Evolutionary conservation across 2,888 invertebrate genomes (phyloP).

Genomic region (Ichneumoninae sp.): DNA sequence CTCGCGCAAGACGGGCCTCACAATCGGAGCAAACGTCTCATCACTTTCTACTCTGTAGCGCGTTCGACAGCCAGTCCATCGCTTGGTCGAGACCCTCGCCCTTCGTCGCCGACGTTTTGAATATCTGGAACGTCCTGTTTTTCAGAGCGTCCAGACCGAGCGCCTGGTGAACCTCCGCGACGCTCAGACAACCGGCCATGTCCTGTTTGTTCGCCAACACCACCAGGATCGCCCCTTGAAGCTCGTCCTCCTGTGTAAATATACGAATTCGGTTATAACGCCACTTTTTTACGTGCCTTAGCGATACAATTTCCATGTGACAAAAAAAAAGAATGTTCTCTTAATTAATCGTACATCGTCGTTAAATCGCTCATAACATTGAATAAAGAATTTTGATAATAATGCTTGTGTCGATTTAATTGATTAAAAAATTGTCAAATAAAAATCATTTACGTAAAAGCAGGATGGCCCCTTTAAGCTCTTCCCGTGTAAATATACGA

Average conservation of each 20-base stretch:
- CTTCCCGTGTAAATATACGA: too few relatives aligned
- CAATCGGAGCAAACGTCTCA: constrained; percentile 65
- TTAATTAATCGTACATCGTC: constrained; percentile 18
- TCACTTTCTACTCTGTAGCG: constrained; percentile 94
- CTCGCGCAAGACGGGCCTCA: neutral
- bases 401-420: constrained; percentile 13
- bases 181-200: constrained; percentile 98
- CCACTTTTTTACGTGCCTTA: constrained; percentile 7
- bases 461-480: too few relatives aligned
- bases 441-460: too few relatives aligned
- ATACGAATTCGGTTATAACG: constrained; percentile 28
- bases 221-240: constrained; percentile 97
- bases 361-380: neutral
- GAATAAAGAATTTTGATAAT: constrained; percentile 12
- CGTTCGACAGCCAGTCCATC: constrained; percentile 99
- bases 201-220: constrained; percentile 99
- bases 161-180: constrained; percentile 98
- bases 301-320: neutral
- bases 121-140: constrained; percentile 99
- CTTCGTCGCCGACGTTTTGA: constrained; percentile 99
- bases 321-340: neutral
- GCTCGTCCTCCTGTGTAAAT: constrained; percentile 94
- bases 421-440: neutral
- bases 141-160: constrained; percentile 97
- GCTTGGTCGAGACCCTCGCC: constrained; percentile 99